phyloP scores from a whole-genome alignment of 2,888 invertebrate genomes.

The Mythimna vitellina region DNA sequence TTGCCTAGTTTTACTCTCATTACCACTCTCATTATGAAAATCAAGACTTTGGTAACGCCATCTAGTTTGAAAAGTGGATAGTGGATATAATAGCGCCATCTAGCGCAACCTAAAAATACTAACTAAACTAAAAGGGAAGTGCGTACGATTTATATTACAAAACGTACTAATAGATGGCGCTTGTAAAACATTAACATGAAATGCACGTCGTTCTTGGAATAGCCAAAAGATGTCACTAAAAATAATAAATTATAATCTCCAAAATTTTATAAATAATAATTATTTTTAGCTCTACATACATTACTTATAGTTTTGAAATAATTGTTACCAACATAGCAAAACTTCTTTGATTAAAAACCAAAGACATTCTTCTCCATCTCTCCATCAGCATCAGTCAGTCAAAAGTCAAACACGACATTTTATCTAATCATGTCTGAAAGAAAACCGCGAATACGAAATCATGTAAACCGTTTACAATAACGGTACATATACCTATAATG shows the following conservation, averaged over 20 bases:
- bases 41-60: constrained; percentile 5
- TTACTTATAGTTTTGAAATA: neutral
- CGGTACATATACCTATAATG: constrained; percentile 47
- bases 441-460: constrained; percentile 32
- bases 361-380: neutral
- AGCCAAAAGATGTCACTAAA: constrained; percentile 23
- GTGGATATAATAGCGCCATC: neutral
- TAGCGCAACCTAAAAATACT: neutral
- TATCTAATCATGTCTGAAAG: neutral
- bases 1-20: too few species aligned
- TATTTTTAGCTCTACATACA: too few species aligned
- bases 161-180: constrained; percentile 16
- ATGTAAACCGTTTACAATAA: constrained; percentile 28
- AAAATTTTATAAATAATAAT: neutral
- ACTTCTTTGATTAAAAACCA: constrained; percentile 27
- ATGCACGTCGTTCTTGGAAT: neutral
- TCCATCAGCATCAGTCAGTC: neutral
- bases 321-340: neutral
- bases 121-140: neutral
- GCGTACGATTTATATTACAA: neutral
- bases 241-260: neutral
- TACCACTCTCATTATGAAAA: too few species aligned
- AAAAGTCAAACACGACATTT: constrained; percentile 11
- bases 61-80: constrained; percentile 2
- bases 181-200: neutral